Percentiles rank a stretch among this genome's conserved stretches.
These are phyloP conservation scores for Alectura lathami DNA, from an alignment of 2,113 vertebrate species.

Conservation along the genomic window DNA sequence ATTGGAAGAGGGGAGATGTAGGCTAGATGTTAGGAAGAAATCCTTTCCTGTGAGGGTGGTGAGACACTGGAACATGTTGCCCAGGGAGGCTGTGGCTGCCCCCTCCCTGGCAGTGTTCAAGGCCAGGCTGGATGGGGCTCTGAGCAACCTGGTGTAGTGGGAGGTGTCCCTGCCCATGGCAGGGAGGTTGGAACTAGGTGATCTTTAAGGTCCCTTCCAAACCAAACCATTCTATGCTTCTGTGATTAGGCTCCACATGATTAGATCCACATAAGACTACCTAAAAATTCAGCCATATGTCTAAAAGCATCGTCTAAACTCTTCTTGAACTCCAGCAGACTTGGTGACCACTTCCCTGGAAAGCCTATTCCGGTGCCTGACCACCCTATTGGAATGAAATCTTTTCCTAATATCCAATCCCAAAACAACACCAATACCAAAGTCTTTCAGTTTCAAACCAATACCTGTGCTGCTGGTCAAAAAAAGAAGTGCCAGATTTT, in stretches of 20 bases:
- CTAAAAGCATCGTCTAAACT: too few species aligned
- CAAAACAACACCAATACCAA: not conserved
- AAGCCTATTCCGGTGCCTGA: too few species aligned
- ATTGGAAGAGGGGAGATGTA: too few species aligned
- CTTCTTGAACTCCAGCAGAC: too few species aligned
- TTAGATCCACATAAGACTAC: not conserved
- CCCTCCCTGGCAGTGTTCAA: too few species aligned
- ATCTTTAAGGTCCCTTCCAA: not conserved
- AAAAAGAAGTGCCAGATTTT: not conserved
- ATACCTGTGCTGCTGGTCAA: not conserved
- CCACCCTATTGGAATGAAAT: too few species aligned
- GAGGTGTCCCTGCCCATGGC: not conserved
- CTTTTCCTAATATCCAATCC: too few species aligned
- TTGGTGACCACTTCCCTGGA: too few species aligned
- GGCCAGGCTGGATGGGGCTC: accelerated
- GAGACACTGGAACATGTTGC: too few species aligned
- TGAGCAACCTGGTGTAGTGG: not conserved
- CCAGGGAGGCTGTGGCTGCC: too few species aligned
- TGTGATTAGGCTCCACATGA: not conserved
- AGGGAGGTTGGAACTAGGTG: not conserved
- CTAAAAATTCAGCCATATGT: not conserved
- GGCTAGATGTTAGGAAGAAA: too few species aligned
- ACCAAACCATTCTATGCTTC: not conserved
- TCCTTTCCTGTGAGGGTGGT: too few species aligned
- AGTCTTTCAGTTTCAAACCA: not conserved